Conservation (phyloP, 2,797 vertebrate species). For the Thamnophis elegans region DNA sequence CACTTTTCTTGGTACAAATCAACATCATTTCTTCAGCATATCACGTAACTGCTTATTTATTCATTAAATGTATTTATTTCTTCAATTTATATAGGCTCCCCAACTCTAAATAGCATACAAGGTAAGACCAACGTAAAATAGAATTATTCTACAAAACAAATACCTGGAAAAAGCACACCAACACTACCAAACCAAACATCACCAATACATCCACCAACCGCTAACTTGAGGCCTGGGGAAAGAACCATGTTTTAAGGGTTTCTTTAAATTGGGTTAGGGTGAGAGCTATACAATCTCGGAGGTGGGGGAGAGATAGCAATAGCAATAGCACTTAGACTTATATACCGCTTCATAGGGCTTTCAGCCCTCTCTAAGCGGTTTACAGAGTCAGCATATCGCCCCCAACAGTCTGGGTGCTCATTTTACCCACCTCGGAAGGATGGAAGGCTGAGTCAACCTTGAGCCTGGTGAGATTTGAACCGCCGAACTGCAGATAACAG, state of each 20-base stretch:
- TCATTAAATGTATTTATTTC: not conserved
- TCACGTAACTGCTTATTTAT: not conserved
- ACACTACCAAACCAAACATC: not conserved
- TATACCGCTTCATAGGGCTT: no score
- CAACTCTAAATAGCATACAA: not conserved
- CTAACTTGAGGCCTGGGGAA: not conserved
- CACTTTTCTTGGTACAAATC: not conserved
- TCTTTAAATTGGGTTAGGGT: not conserved
- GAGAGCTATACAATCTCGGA: not conserved
- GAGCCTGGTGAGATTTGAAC: no score
- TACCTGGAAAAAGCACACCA: not conserved
- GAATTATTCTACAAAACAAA: not conserved
- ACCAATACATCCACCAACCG: not conserved
- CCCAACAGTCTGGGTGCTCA: no score
- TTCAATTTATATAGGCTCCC: not conserved
- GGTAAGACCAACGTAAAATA: not conserved
- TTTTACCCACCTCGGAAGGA: no score
- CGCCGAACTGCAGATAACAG: no score
- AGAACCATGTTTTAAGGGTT: not conserved
- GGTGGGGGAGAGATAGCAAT: no score
- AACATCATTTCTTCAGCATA: not conserved
- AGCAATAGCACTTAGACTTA: no score
- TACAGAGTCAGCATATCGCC: no score
- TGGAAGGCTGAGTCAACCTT: no score
- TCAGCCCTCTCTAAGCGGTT: no score